These are phyloP conservation scores for Motacilla tschutschensis DNA, from an alignment of 2,113 vertebrate species.

Conservation along the genomic window DNA sequence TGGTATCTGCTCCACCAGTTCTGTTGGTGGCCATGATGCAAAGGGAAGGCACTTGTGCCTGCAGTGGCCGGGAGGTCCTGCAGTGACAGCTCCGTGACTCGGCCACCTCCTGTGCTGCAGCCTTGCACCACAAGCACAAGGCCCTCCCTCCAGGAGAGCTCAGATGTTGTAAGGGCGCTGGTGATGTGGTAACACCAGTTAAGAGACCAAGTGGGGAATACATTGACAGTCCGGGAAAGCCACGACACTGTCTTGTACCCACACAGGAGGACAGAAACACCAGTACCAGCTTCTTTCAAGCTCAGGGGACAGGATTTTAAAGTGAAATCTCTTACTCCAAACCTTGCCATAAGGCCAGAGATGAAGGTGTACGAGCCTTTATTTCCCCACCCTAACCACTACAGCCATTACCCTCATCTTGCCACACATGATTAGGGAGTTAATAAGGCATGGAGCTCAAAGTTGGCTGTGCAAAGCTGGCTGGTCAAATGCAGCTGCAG, in stretches of 20 bases:
- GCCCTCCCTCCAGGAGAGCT: neutral
- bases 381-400: neutral
- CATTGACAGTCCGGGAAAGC: fast-evolving
- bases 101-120: neutral
- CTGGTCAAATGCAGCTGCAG: neutral
- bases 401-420: neutral
- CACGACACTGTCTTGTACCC: too few species aligned
- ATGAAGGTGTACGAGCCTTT: neutral
- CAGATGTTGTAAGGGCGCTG: fast-evolving
- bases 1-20: too few species aligned
- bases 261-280: neutral
- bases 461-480: neutral
- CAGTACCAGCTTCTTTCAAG: neutral
- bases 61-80: fast-evolving
- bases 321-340: neutral
- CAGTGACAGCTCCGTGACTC: too few species aligned
- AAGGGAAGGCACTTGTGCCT: fast-evolving
- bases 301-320: fast-evolving
- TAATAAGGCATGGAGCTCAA: neutral
- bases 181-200: too few species aligned
- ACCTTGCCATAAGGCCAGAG: neutral
- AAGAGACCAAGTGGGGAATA: neutral
- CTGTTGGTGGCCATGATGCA: fast-evolving
- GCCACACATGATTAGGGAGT: neutral
- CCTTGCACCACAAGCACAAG: too few species aligned